These are phyloP conservation scores for Lordiphosa fenestrarum DNA, from an alignment of 2,888 invertebrate species.

Conservation along the genomic window DNA sequence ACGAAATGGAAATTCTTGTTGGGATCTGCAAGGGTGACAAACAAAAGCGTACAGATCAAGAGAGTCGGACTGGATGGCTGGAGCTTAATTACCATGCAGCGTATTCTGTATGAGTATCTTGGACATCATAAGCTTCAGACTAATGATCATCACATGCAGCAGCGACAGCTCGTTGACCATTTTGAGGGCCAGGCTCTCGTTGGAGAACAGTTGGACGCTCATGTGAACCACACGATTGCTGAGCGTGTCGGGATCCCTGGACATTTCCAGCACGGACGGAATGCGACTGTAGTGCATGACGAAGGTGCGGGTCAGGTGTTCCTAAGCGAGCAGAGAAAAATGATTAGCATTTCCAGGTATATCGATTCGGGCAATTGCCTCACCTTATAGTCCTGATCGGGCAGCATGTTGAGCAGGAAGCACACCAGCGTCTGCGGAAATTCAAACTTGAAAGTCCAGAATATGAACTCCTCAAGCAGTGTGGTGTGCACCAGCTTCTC, in stretches of 20 bases:
- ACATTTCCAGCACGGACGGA: slow-evolving; percentile 92
- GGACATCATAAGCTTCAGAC: slow-evolving; percentile 95
- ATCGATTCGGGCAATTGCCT: neutral
- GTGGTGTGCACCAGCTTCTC: slow-evolving; percentile 90
- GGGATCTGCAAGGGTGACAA: slow-evolving; percentile 82
- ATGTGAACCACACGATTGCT: slow-evolving; percentile 98
- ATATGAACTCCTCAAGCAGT: slow-evolving; percentile 96
- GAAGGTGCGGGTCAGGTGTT: slow-evolving; percentile 95
- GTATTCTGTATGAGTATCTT: slow-evolving; percentile 93
- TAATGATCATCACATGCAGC: slow-evolving; percentile 95
- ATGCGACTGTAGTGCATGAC: slow-evolving; percentile 98
- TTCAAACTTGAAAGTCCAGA: slow-evolving; percentile 98
- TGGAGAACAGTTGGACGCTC: slow-evolving; percentile 97
- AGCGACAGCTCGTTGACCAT: slow-evolving; percentile 95
- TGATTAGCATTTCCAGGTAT: slow-evolving; percentile 8
- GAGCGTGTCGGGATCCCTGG: slow-evolving; percentile 92
- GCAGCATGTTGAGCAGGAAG: slow-evolving; percentile 95
- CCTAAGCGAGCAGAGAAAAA: slow-evolving; percentile 81
- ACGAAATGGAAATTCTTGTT: slow-evolving; percentile 92
- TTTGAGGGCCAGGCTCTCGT: slow-evolving; percentile 92
- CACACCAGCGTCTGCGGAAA: slow-evolving; percentile 98
- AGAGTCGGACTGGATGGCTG: neutral
- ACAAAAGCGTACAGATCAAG: slow-evolving; percentile 2
- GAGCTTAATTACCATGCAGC: slow-evolving; percentile 85
- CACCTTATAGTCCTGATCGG: slow-evolving; percentile 96